Evolutionary conservation across 2,888 invertebrate species (phyloP), one percentile per base, ranked within the genome.

Genomic region (Drosophila mimetica): DNA sequence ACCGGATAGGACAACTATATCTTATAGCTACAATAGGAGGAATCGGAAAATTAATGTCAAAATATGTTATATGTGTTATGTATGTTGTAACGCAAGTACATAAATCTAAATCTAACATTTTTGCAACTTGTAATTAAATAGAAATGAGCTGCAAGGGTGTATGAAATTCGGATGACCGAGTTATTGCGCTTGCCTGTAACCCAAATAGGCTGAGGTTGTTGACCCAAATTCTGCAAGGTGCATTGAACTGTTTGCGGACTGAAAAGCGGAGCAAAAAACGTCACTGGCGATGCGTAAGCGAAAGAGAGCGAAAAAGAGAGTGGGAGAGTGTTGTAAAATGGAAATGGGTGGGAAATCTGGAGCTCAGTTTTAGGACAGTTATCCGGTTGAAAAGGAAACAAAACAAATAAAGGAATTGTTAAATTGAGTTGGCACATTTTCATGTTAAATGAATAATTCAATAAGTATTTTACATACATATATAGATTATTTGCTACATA

Each of bases 241-340:
- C 91, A 89, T 87, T 90, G 91, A 91, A 91, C 91, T 89, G 77
- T 79, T 84, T 79, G 75, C 78, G 61, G 66, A 69, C 57, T 63
- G 65, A 70, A 64, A 47, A 37, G 32, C 53, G 16, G 44, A 41
- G 28, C 51, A 61, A 51, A 64, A 53, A 53, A 58, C 58, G 64
- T 64, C 39, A 63, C 16, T 32, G 20, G 28, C 41, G 64, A 61
- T 46, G 61, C 39, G 58, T 59, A 57, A 59, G 39, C 41, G 18
- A 39, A 37, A 25, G 55, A 58, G 57, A 30, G 22, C 20, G 30
- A 57, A 57, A 28, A 39, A 58, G 58, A 32, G 58, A 32, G 41
- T 8, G 30, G 20, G 30, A 37, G 36, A 34, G 48, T 28, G 28
- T 20, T 16, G 46, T 13, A 47, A 47, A 47, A 16, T 14, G 16